A percentile compares a stretch with the other conserved stretches of the same genome.
Evolutionary conservation across 2,797 vertebrate species (phyloP).

Genomic region (Tragelaphus eurycerus): DNA sequence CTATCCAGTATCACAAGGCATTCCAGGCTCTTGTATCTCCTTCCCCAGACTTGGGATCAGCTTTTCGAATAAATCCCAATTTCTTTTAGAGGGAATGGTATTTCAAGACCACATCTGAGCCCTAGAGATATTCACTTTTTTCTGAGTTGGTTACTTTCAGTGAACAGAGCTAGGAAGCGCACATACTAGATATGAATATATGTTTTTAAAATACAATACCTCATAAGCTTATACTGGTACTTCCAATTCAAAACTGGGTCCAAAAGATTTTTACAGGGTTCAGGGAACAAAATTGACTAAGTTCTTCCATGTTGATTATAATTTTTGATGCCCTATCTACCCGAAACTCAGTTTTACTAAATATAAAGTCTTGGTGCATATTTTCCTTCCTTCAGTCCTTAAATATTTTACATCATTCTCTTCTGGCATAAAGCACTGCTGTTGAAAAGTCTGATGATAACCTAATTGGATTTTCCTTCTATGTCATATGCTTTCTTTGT

Average conservation of each 20-base stretch:
- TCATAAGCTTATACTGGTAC: background rate
- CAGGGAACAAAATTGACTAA: background rate
- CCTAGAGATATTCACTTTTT: background rate
- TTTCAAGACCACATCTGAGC: background rate
- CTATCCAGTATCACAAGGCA: background rate
- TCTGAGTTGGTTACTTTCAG: background rate
- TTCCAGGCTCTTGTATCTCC: background rate
- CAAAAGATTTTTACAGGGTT: background rate
- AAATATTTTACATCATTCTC: background rate
- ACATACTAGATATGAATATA: background rate
- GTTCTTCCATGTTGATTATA: background rate
- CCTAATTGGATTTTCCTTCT: background rate
- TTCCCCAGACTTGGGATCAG: background rate
- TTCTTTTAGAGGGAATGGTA: conserved; percentile 3
- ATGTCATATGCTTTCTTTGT: background rate
- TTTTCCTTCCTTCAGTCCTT: background rate
- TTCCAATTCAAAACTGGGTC: background rate
- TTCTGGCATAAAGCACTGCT: background rate
- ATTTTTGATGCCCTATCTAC: background rate
- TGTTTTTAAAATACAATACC: background rate
- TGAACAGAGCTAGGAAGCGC: background rate
- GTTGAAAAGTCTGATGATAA: background rate
- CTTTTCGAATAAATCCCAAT: background rate
- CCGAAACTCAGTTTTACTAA: conserved; percentile 5
- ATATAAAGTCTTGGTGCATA: background rate